Conservation (phyloP, 2,797 vertebrate species). For the Falco naumanni region DNA sequence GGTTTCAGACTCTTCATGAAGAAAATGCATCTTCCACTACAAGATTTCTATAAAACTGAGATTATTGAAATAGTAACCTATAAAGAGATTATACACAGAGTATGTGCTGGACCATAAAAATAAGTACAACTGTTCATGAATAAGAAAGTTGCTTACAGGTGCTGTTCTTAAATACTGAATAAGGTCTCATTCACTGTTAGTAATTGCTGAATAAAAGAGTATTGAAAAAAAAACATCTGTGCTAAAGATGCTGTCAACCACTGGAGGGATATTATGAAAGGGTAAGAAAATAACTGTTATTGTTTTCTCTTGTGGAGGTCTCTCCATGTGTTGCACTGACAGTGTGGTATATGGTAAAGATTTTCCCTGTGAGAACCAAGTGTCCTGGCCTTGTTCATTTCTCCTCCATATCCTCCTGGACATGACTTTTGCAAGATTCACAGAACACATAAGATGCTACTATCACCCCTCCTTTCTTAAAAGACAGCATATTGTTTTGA, state of each 20-base stretch:
- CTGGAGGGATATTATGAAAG: not conserved
- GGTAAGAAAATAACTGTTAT: not conserved
- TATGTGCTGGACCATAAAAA: not conserved
- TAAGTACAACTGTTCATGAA: not conserved
- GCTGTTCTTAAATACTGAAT: not conserved
- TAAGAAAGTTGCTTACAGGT: not conserved
- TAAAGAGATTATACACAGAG: not conserved
- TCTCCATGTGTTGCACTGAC: not conserved
- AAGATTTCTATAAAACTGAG: not conserved
- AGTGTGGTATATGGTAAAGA: not conserved
- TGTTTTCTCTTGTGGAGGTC: not conserved
- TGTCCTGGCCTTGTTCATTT: not conserved
- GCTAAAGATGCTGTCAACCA: not conserved
- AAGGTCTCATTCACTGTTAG: rapidly evolving
- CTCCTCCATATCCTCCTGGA: not conserved
- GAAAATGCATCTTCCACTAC: not conserved
- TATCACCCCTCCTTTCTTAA: not conserved
- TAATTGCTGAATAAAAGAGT: not conserved
- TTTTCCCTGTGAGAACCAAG: not conserved
- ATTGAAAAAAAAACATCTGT: not conserved
- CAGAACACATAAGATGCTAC: not conserved
- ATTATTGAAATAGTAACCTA: not conserved
- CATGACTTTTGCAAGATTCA: not conserved
- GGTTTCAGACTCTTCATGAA: not conserved
- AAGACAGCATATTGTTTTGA: not conserved